These are phyloP conservation scores for Sclerodermus sp. DNA, from an alignment of 2,888 invertebrate genomes.

Conservation along the genomic window DNA sequence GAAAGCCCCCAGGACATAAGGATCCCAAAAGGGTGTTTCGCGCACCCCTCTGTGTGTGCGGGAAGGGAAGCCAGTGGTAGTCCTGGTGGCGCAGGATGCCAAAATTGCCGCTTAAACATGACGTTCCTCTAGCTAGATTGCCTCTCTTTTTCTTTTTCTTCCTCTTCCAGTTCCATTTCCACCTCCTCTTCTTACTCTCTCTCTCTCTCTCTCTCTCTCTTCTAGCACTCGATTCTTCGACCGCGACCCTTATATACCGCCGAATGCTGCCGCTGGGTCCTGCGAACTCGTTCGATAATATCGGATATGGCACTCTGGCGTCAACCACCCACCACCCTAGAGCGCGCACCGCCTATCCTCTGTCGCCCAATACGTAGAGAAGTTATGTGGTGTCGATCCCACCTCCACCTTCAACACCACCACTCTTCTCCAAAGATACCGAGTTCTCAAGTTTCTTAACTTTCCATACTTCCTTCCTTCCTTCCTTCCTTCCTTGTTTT, in stretches of 20 bases:
- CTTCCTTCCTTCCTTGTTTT: constrained; percentile 12
- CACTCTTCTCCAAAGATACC: constrained; percentile 26
- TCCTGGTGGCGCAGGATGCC: constrained; percentile 20
- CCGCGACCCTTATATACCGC: constrained; percentile 16
- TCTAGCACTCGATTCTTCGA: constrained; percentile 10
- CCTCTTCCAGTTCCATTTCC: neutral
- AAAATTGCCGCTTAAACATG: constrained; percentile 44
- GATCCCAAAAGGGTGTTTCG: constrained; percentile 24
- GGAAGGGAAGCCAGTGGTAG: constrained; percentile 4
- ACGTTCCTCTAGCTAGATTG: constrained; percentile 42
- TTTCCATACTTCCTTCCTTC: constrained; percentile 18
- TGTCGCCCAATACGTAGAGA: constrained; percentile 34
- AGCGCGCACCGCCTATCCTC: constrained; percentile 22
- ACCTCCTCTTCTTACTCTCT: constrained; percentile 3
- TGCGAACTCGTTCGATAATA: constrained; percentile 36
- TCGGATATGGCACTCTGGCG: constrained; percentile 30
- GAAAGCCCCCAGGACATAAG: constrained; percentile 25
- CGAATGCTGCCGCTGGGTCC: constrained; percentile 13
- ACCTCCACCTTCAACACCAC: constrained; percentile 3
- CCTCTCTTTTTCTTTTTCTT: neutral
- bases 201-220: neutral
- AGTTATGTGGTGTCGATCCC: constrained; percentile 37
- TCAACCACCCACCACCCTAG: constrained; percentile 7
- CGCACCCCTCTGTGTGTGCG: neutral
- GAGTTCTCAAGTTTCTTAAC: constrained; percentile 42